Percentiles rank a stretch among this genome's conserved stretches.
phyloP scores from a whole-genome alignment of 2,888 invertebrate genomes.

The Camptogramma bilineatum region DNA sequence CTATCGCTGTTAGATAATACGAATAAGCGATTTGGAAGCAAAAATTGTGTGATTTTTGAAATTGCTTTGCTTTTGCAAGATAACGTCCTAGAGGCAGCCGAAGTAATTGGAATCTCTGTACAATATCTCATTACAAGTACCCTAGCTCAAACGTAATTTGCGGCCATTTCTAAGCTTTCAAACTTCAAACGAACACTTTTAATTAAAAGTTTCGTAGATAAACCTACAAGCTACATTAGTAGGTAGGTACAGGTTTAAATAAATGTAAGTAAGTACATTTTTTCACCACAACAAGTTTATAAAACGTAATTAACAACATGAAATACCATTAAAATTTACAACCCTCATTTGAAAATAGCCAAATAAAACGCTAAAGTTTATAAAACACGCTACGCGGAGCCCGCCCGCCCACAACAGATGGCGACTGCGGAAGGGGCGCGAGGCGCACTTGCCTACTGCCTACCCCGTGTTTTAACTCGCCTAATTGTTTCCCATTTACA shows the following conservation, averaged over 20 bases:
- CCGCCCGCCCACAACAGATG: constrained; percentile 81
- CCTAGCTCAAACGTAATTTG: background rate
- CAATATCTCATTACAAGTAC: background rate
- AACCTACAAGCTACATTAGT: background rate
- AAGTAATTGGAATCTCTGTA: background rate
- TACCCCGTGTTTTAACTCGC: constrained; percentile 84
- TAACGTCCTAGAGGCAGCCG: too few relatives aligned
- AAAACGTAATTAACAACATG: constrained; percentile 20
- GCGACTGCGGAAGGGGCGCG: constrained; percentile 74
- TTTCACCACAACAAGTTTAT: constrained; percentile 16
- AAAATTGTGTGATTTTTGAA: too few relatives aligned
- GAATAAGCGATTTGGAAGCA: too few relatives aligned
- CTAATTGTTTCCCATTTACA: constrained; percentile 85
- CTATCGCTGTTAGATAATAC: too few relatives aligned
- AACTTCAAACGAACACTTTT: background rate
- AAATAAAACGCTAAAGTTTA: constrained; percentile 44
- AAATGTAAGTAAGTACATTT: constrained; percentile 1
- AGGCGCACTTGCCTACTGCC: constrained; percentile 80
- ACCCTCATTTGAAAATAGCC: constrained; percentile 34
- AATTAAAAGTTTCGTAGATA: background rate
- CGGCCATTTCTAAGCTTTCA: background rate
- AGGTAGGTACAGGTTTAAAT: background rate
- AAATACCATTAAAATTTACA: constrained; percentile 33
- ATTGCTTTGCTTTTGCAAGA: too few relatives aligned
- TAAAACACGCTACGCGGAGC: constrained; percentile 51